phyloP scores from a whole-genome alignment of 2,888 invertebrate species.

The Drosophila multiciliata region DNA sequence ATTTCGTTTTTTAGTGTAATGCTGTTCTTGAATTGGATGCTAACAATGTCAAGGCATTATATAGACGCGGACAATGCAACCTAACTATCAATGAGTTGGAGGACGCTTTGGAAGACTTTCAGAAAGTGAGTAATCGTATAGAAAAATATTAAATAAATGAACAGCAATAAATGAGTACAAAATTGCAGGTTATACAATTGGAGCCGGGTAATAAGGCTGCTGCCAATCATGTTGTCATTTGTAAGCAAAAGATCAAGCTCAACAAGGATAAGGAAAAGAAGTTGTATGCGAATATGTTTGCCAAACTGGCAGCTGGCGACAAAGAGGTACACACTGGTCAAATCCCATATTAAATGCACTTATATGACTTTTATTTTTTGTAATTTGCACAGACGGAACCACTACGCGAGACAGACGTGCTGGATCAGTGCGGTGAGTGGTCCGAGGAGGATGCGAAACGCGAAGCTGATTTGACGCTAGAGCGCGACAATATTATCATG shows the following conservation, averaged over 20 bases:
- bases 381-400: conserved; percentile 59
- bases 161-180: not conserved
- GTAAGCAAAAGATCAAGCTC: conserved; percentile 90
- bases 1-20: conserved; percentile 85
- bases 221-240: conserved; percentile 89
- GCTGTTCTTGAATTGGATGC: conserved; percentile 91
- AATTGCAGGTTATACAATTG: conserved; percentile 87
- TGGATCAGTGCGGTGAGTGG: conserved; percentile 83
- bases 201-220: conserved; percentile 97
- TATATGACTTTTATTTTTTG: conserved; percentile 3
- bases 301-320: conserved; percentile 94
- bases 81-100: conserved; percentile 91
- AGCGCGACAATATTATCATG: conserved; percentile 83
- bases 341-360: not conserved
- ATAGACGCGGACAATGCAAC: conserved; percentile 93
- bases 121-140: conserved; percentile 83
- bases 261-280: conserved; percentile 93
- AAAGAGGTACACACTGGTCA: conserved; percentile 86
- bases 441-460: conserved; percentile 83
- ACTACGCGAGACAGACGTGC: conserved; percentile 78
- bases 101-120: conserved; percentile 91
- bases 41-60: conserved; percentile 94
- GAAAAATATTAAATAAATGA: not conserved
- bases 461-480: conserved; percentile 82
- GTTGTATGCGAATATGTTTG: conserved; percentile 97